Evolutionary conservation across 2,888 invertebrate genomes (phyloP), one percentile per base, ranked within the genome.

Genomic region (Lithophane ornitopus): DNA sequence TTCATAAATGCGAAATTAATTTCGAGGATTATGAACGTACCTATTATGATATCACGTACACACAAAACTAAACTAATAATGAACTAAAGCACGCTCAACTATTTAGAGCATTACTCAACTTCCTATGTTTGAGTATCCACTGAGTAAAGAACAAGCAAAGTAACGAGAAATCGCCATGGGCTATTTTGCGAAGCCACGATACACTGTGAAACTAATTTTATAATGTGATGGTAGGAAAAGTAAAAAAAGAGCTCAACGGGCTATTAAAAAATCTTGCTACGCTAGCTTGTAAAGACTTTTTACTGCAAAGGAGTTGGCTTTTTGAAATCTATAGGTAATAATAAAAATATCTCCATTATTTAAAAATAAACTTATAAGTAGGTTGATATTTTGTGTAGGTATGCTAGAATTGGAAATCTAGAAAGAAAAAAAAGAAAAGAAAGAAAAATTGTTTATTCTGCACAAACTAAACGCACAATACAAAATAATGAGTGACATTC

Each of bases 21-120:
- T 71, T 81, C 65, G 44, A 85, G 34, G 26, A 70, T 70, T 62
- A 80, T 85, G 68, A 69, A 69, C 58, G 26, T 63, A 16, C 19
- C 0, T 3, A 44, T 44, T 69, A 52, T 66, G 46, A 67, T 72
- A 76, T 65, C 52, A 77, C 41, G 78, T 72, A 67, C 58, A 71
- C 63, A 82, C 67, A 65, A 71, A 82, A 84, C 86, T 78, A 77
- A 87, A 81, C 74, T 81, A 81, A 87, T 85, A 87, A 87, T 80
- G 72, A 76, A 85, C 85, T 75, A 70, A 66, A 80, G 71, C 70
- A 58, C 26, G 59, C 63, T 69, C 44, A 76, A 82, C 79, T 75
- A 77, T 86, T 61, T 74, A 74, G 74, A 81, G 56, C 81, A 84
- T 76, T 59, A 75, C 74, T 63, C 86, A 85, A 82, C 87, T 77